These are phyloP conservation scores for Zeugodacus cucurbitae DNA, from an alignment of 1,140 invertebrate species.

Conservation along the genomic window DNA sequence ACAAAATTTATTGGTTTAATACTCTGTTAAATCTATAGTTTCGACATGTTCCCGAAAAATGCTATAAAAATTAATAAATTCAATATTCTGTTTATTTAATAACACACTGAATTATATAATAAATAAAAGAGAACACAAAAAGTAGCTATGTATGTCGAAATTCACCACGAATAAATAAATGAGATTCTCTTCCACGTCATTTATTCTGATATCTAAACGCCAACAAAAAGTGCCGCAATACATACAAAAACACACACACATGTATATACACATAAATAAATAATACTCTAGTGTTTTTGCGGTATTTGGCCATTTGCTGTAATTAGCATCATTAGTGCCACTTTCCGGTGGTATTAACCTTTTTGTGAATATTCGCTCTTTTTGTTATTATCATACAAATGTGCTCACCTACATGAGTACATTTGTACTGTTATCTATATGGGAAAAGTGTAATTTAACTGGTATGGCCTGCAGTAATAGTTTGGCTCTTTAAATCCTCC, in stretches of 20 bases:
- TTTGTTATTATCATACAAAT: background rate
- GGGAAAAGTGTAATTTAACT: background rate
- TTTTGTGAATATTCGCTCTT: background rate
- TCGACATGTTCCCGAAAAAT: too few species aligned
- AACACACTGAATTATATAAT: background rate
- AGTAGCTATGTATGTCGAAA: background rate
- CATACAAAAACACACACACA: background rate
- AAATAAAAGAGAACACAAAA: background rate
- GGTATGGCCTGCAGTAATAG: too few species aligned
- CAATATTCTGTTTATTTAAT: too few species aligned
- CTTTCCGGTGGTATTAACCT: background rate
- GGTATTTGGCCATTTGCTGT: background rate
- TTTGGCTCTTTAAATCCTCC: too few species aligned
- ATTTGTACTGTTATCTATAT: background rate
- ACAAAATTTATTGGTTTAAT: too few species aligned
- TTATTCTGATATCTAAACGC: background rate
- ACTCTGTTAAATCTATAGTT: too few species aligned
- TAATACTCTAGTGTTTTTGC: background rate
- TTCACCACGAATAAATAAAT: background rate
- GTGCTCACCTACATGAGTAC: background rate
- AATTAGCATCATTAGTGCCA: slow-evolving; percentile 14
- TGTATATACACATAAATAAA: too few species aligned
- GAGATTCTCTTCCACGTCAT: background rate
- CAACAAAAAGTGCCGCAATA: too few species aligned
- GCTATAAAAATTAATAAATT: too few species aligned